Base-by-base conservation (phyloP, 2,888 invertebrate species). In the Drosophila emarginata region DNA sequence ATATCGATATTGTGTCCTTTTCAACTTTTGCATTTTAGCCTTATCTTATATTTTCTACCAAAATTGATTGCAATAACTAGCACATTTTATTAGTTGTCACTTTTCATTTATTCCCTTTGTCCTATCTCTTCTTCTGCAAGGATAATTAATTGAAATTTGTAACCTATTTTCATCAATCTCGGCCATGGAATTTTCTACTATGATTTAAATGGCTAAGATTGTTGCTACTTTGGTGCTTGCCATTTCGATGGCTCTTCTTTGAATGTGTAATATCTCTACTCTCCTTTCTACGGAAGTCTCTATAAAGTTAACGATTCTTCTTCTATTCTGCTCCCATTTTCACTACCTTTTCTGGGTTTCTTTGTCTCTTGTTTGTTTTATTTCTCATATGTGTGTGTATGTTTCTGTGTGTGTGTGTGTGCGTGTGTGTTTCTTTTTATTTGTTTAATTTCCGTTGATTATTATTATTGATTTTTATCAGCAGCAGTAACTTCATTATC, bases 391-490 rank as follows among this genome's bases (percentile, higher is more conserved):
- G 23, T 21, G 52, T 61, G n/a, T 36, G n/a, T 51, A 26, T 50
- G 15, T 32, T 15, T 50, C 7, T 11, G 11, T 37, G n/a, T 15
- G 7, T 23, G 36, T 28, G 45, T 56, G 36, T 56, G 18, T 56
- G 54, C 18, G 1, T 18, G 23, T 52, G n/a, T n/a, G n/a, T n/a
- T n/a, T 7, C 36, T 15, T 56, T 56, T 32, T 26, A 56, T 56
- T 56, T 56, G 36, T 56, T 56, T 36, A 56, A 56, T 32, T 56
- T 56, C 32, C 36, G 32, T 56, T 56, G 54, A 56, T 56, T 45
- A 54, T 58, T 40, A 21, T 40, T 58, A 58, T 45, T 37, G 37
- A 45, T 58, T 40, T 58, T 62, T 53, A 40, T 60, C 45, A 45
- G 45, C 45, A 45, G 21, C 45, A 45, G 40, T n/a, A 40, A 11